A percentile compares a stretch with the other conserved stretches of the same genome.
phyloP scores from a whole-genome alignment of 2,888 invertebrate species.

The Pollenia amentaria region DNA sequence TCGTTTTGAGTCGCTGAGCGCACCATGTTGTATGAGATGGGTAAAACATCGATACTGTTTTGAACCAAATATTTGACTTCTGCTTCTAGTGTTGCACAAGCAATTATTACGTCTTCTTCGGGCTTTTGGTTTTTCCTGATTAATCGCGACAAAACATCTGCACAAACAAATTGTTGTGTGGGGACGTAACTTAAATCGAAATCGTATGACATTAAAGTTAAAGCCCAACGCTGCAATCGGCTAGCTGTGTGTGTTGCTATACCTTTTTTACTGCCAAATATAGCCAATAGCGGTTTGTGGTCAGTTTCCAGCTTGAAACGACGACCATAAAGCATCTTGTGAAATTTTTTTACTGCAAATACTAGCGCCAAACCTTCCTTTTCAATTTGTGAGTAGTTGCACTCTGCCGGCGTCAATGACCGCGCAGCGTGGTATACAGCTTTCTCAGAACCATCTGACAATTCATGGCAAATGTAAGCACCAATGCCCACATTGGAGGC shows the following conservation, averaged over 20 bases:
- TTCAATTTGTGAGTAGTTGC: conserved; percentile 70
- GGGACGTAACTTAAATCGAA: conserved; percentile 58
- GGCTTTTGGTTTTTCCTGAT: neutral
- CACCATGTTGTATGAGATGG: conserved; percentile 13
- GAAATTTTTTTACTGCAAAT: conserved; percentile 72
- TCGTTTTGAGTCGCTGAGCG: conserved; percentile 42
- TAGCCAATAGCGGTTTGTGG: conserved; percentile 81
- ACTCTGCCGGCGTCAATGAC: conserved; percentile 66
- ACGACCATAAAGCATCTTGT: conserved; percentile 70
- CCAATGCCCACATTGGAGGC: conserved; percentile 75
- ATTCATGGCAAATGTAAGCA: conserved; percentile 76
- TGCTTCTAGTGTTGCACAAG: conserved; percentile 60
- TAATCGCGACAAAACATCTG: too few relatives aligned
- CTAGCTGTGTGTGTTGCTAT: conserved; percentile 75
- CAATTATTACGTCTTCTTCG: conserved; percentile 68
- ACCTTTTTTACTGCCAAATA: conserved; percentile 78
- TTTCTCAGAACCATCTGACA: conserved; percentile 76
- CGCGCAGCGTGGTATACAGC: conserved; percentile 62
- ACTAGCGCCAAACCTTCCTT: conserved; percentile 71
- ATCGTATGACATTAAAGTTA: conserved; percentile 64
- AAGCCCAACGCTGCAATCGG: conserved; percentile 65
- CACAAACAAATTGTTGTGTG: too few relatives aligned
- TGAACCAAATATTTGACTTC: neutral
- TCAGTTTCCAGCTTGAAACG: conserved; percentile 78
- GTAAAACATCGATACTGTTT: conserved; percentile 10